Evolutionary conservation across 2,113 vertebrate genomes (phyloP).

Genomic region (Blennius ocellaris): DNA sequence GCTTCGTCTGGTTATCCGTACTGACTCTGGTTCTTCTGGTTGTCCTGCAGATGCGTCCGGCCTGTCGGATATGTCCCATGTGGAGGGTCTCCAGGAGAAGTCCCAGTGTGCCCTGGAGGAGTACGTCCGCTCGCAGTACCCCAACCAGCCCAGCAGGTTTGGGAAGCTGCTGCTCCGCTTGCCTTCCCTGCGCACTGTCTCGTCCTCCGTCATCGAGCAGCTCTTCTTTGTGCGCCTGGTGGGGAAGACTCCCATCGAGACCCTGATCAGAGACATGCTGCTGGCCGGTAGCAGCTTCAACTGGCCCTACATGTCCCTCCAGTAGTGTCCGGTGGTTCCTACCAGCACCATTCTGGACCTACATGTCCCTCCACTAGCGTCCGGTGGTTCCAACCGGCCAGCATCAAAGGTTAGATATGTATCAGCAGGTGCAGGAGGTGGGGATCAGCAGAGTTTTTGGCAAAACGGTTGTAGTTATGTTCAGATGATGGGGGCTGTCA

Average conservation of each 20-base stretch:
- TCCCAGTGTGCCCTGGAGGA: constrained; percentile 98
- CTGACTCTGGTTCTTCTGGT: not conserved
- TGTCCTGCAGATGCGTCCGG: constrained; percentile 93
- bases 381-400: too few species aligned
- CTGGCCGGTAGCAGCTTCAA: constrained; percentile 99
- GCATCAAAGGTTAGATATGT: too few species aligned
- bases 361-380: constrained; percentile 76
- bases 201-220: constrained; percentile 99
- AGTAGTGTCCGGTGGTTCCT: too few species aligned
- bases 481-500: too few species aligned
- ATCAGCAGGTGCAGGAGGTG: too few species aligned
- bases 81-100: constrained; percentile 98
- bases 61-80: constrained; percentile 95
- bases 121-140: constrained; percentile 97
- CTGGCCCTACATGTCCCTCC: constrained; percentile 91
- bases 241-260: constrained; percentile 99
- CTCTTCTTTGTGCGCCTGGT: constrained; percentile 99
- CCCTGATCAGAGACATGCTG: constrained; percentile 99
- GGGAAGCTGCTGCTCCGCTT: constrained; percentile 97
- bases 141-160: constrained; percentile 96
- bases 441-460: too few species aligned
- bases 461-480: too few species aligned
- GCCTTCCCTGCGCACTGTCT: constrained; percentile 97
- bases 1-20: not conserved
- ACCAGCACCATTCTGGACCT: constrained; percentile 86